Evolutionary conservation across 2,888 invertebrate species (phyloP), one percentile per base, ranked within the genome.

Genomic region (Periphyllus acericola): DNA sequence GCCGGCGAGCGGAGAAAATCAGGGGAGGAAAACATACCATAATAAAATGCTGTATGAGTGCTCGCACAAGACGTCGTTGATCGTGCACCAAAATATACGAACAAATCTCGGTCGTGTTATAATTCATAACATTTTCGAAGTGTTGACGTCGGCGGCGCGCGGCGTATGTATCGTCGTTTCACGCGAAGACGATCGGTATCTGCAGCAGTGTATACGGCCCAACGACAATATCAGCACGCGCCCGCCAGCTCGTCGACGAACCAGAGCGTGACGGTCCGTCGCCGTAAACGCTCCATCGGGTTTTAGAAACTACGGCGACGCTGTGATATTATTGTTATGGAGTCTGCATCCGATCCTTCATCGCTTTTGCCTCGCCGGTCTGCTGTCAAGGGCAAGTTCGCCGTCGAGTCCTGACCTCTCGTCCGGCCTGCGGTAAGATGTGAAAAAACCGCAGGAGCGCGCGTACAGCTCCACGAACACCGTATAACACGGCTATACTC

Each of bases 181-280:
- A 36, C 36, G 29, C 68, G 40, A 66, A 0, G 68, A 29, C 11
- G 36, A 72, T n/a, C 55, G n/a, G 36, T 36, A 11, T 68, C 46
- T 71, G n/a, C 14, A 11, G 46, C 36, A 5, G 36, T 5, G 36
- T 36, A 36, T 36, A 78, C 76, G 78, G 71, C 36, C 21, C 32
- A 52, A 66, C 32, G 21, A 60, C 14, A 46, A 46, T 46, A 46
- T 46, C 11, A 46, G 46, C 46, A 14, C 46, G 78, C 60, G 60
- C 60, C 21, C 60, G 60, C 25, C 21, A 25, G 32, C 52, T 17
- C 55, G 21, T 14, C 75, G 74, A 36, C 78, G 3, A 86, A 86
- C 86, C 86, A 86, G 86, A 86, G 86, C 86, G 36, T 72, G 79
- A 86, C 86, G 72, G 29, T 68, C 72, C 72, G 71, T 52, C 34